Evolutionary conservation across 2,888 invertebrate genomes (phyloP), one percentile per base, ranked within the genome.

Genomic region (Philonicus albiceps): DNA sequence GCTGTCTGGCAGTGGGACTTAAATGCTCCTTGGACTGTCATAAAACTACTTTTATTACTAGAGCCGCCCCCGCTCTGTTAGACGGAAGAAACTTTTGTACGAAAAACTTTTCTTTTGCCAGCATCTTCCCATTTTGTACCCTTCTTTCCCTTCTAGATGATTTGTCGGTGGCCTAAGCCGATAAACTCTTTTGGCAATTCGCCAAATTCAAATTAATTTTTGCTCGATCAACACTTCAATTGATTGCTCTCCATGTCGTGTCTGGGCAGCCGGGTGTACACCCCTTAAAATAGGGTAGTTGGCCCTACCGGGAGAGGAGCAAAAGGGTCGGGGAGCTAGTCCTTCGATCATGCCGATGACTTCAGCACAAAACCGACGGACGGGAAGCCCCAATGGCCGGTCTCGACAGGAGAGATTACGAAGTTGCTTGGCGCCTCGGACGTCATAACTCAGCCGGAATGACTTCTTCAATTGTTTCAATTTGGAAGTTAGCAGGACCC

Each of bases 131-230:
- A 11, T 37, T 37, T 37, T 37, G 8, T n/a, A n/a, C n/a, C 22
- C 64, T 3, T 22, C 7, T 22, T 2, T 11, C 27, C 64, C 11
- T 64, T 19, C 3, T 19, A 0, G 11, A 64, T 27, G 55, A 80
- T 80, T 53, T 53, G 27, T 43, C 30, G 30, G 80, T 49, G 80
- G 83, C 64, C 72, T 11, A 30, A 22, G 27, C 64, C 43, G 64
- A 83, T 83, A 83, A 83, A 83, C 72, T 73, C 74, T 85, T 85
- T 19, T 85, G 85, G 85, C 85, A 27, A 73, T 85, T 85, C 73
- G 73, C 85, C 85, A 85, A 73, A 85, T 85, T 85, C 85, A 85
- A 85, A 85, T 85, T 85, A 85, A 85, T 85, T 85, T 85, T 85
- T 85, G 85, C 85, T 43, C 85, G 85, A 85, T 85, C 85, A 85